Evolutionary conservation across 2,113 vertebrate species (phyloP), one percentile per base, ranked within the genome.

Genomic region (Callipepla squamata): DNA sequence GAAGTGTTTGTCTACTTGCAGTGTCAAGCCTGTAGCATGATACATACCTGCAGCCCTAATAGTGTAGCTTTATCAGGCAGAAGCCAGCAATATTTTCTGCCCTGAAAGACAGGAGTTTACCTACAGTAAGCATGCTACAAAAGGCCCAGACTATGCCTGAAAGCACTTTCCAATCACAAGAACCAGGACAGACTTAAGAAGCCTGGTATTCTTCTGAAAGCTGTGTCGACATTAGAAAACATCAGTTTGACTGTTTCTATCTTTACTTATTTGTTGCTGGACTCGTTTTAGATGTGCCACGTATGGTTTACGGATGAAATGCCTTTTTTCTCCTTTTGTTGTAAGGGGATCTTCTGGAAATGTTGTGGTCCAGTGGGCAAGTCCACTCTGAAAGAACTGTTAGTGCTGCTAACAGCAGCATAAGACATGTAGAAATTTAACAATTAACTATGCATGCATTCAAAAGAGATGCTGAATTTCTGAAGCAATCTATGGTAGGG

Each of bases 281-380:
- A 88, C 69, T 87, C 88, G 90, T 88, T 92, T 95, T 90, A 92
- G 76, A 47, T 85, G 34, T 32, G 12, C 81, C 69, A 28, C 28
- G 9, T 87, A 58, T 23, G n/a, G 70, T 62, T 75, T 61, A 73
- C 48, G 30, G 67, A 55, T 25, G 38, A 82, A 81, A 40, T 0
- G 0, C 53, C 50, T 20, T 67, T 85, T 85, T 75, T 40, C 70
- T 91, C 79, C 1, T 87, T 89, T 73, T 76, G 36, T 80, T 85
- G n/a, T 19, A 42, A 69, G 19, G 12, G 11, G 34, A 20, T 72
- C 40, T 23, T 30, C 18, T 3, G 53, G 36, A 73, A 76, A 57
- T 89, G 57, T 87, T 44, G 32, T 28, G 75, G 48, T 75, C 48
- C 62, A 40, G 74, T 42, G 36, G 0, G 1, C 36, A 65, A 61